These are phyloP conservation scores for Arvicanthis niloticus DNA, from an alignment of 2,113 vertebrate species.

Conservation along the genomic window DNA sequence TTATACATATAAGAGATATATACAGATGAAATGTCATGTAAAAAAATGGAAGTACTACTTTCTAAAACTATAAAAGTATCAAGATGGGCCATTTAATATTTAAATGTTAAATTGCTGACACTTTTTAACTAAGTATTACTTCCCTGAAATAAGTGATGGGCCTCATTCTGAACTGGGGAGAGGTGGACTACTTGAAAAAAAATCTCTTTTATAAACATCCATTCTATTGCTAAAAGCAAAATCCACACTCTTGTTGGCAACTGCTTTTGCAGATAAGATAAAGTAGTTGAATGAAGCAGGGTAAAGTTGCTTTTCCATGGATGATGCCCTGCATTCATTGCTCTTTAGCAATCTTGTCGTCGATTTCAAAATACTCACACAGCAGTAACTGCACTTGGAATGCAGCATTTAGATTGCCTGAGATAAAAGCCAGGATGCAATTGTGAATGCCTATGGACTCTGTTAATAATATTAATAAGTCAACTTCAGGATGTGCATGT, in stretches of 20 bases:
- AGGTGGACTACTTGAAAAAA: neutral
- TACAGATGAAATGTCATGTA: neutral
- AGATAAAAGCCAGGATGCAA: slow-evolving; percentile 20
- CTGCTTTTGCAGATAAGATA: slow-evolving; percentile 50
- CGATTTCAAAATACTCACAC: neutral
- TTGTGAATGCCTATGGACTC: neutral
- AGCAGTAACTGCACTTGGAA: slow-evolving; percentile 22
- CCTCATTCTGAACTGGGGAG: neutral
- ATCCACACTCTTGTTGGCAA: neutral
- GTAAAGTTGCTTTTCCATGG: neutral
- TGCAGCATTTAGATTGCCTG: slow-evolving; percentile 23
- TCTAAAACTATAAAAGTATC: neutral
- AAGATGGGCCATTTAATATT: slow-evolving; percentile 45
- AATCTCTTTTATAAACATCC: slow-evolving; percentile 11
- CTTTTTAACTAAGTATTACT: slow-evolving; percentile 46
- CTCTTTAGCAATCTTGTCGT: neutral
- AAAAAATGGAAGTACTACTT: neutral
- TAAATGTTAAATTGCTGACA: slow-evolving; percentile 35
- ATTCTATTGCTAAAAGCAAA: slow-evolving; percentile 12
- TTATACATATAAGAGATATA: neutral
- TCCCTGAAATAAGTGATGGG: slow-evolving; percentile 2
- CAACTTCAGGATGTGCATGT: neutral
- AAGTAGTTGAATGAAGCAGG: neutral
- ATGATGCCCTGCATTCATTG: neutral
- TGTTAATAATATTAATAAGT: slow-evolving; percentile 10